These are phyloP conservation scores for Apolygus lucorum DNA, from an alignment of 1,140 invertebrate genomes.

Conservation along the genomic window DNA sequence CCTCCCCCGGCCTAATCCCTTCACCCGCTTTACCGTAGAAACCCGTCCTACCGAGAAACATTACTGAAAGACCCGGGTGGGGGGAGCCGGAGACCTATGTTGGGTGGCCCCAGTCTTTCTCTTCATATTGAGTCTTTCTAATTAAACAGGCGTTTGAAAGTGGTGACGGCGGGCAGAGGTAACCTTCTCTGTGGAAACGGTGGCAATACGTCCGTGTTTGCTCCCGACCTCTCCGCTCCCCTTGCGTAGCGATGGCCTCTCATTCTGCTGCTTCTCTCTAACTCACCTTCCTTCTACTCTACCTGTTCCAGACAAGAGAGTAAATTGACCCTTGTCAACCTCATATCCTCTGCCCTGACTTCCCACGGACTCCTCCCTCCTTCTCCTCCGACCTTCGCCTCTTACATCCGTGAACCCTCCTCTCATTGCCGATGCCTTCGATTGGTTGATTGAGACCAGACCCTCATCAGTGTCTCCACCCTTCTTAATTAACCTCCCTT, in stretches of 20 bases:
- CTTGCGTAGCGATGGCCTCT: neutral
- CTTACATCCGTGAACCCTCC: neutral
- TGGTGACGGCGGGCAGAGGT: neutral
- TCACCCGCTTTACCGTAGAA: too few relatives aligned
- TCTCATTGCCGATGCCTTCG: neutral
- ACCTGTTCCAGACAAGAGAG: neutral
- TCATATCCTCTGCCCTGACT: neutral
- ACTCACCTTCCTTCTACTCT: conserved; percentile 5
- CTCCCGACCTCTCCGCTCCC: neutral
- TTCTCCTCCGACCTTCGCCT: neutral
- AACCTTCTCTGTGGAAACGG: neutral
- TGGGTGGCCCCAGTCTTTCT: neutral
- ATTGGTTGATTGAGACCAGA: conserved; percentile 13
- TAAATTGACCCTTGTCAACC: conserved; percentile 15
- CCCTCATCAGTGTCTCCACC: conserved; percentile 6
- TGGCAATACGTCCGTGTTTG: conserved; percentile 15
- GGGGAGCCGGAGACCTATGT: neutral
- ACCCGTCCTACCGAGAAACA: neutral
- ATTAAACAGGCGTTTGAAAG: conserved; percentile 6
- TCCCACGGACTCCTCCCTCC: neutral
- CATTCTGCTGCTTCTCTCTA: too few relatives aligned
- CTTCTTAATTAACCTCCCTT: conserved; percentile 16
- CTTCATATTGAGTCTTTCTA: conserved; percentile 12
- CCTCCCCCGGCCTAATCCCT: too few relatives aligned
- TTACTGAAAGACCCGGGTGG: neutral